Evolutionary conservation across 2,888 invertebrate genomes (phyloP), one percentile per base, ranked within the genome.

Genomic region (Nowickia ferox): DNA sequence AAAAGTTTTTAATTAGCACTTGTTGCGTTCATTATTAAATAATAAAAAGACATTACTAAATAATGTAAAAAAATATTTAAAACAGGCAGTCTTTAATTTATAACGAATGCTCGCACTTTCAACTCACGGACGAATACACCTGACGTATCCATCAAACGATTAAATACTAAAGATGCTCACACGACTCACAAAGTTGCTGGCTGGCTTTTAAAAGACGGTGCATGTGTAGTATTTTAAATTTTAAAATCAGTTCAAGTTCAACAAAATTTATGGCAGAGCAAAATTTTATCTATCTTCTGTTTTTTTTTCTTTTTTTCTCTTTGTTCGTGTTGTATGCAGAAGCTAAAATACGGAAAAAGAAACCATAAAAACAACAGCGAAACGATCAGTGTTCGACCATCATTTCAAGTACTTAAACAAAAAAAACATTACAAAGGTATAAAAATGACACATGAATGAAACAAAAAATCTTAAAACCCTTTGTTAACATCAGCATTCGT

Each of bases 241-340:
- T 69, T 55, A 17, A 51, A 86, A 74, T 83, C 75, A 78, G 84
- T 80, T 87, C 84, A 87, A 87, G 87, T 82, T 87, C 84, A 87
- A 82, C 78, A 38, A 19, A 78, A 53, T 61, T 74, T 65, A 66
- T 57, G 44, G 30, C 13, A 42, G 42, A 72, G 30, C 3, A 48
- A 57, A 42, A 57, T n/a, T 44, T 13, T 40, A 57, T 40, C n/a
- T 76, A n/a, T n/a, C n/a, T 71, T 68, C 10, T 72, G 15, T 61
- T 72, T 66, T 66, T 22, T 46, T 51, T 17, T 30, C 8, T 51
- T 69, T 13, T 75, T 59, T 40, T 55, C n/a, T n/a, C 40, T 30
- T 9, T 15, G 15, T 46, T 63, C 55, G 46, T 59, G 22, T 61
- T 65, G 13, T 66, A 40, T 69, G 42, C 59, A 75, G 55, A 71